These are phyloP conservation scores for Notarius quadriscutis DNA, from an alignment of 2,113 vertebrate genomes.

Conservation along the genomic window DNA sequence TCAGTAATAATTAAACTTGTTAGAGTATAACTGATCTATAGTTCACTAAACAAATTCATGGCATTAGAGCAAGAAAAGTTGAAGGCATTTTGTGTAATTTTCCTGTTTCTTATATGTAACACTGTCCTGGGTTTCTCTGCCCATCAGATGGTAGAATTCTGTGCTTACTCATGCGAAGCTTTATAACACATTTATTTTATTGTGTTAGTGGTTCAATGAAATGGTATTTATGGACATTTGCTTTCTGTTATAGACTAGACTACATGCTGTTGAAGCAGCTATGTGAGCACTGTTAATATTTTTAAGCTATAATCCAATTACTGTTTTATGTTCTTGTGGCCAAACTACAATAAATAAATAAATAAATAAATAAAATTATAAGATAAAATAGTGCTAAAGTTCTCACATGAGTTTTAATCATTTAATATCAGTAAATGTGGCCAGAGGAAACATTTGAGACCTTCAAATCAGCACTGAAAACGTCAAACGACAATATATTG, in stretches of 20 bases:
- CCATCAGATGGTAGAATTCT: background rate
- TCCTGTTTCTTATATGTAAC: background rate
- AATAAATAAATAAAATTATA: background rate
- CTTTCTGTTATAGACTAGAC: background rate
- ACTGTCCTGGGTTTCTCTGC: background rate
- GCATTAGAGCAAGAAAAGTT: background rate
- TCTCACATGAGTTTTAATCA: background rate
- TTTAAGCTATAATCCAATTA: background rate
- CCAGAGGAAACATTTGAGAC: conserved; percentile 13
- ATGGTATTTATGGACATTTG: background rate
- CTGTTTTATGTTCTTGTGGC: background rate
- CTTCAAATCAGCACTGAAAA: conserved; percentile 18
- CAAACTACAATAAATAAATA: background rate
- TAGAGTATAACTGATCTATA: background rate
- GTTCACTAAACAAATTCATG: background rate
- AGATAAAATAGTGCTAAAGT: background rate
- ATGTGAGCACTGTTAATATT: background rate
- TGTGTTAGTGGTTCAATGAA: background rate
- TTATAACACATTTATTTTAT: background rate
- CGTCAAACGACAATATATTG: conserved; percentile 38
- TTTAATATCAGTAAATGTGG: background rate
- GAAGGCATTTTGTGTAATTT: background rate
- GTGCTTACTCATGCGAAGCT: background rate
- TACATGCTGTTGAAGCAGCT: background rate
- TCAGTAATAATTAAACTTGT: background rate